Percentiles rank a stretch among this genome's conserved stretches.
These are phyloP conservation scores for Cephus spinipes DNA, from an alignment of 2,888 invertebrate species.

Conservation along the genomic window DNA sequence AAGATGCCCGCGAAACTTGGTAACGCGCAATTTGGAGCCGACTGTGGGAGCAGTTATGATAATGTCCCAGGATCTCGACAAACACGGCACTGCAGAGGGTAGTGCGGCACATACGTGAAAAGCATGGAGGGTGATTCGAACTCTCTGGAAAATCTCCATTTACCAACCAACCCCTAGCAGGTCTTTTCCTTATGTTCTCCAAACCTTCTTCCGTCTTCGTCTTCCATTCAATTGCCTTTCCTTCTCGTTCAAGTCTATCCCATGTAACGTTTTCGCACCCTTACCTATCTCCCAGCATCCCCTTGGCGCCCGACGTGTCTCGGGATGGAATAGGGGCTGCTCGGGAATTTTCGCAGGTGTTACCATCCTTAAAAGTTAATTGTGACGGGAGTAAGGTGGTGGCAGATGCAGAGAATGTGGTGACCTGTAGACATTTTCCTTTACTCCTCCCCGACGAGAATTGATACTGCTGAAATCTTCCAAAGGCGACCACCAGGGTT, in stretches of 20 bases:
- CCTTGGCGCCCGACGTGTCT: background rate
- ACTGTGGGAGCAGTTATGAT: background rate
- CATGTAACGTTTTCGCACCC: background rate
- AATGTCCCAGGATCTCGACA: background rate
- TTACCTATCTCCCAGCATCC: background rate
- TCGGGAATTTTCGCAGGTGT: constrained; percentile 17
- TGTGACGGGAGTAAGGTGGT: constrained; percentile 34
- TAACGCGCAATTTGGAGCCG: background rate
- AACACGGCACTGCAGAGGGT: background rate
- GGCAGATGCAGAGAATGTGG: constrained; percentile 41
- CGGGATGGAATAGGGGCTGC: background rate
- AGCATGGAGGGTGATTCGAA: background rate
- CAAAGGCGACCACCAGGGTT: background rate
- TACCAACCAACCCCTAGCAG: background rate
- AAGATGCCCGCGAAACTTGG: background rate
- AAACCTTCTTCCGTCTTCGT: background rate
- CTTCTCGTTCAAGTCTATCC: background rate
- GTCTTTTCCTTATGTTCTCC: background rate
- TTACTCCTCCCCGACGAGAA: background rate
- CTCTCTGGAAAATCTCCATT: background rate
- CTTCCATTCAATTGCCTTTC: background rate
- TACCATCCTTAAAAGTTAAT: constrained; percentile 40
- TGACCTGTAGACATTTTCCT: constrained; percentile 27
- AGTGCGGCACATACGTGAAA: background rate
- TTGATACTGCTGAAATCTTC: background rate